phyloP scores from a whole-genome alignment of 2,113 vertebrate species.

The Centrocercus urophasianus region DNA sequence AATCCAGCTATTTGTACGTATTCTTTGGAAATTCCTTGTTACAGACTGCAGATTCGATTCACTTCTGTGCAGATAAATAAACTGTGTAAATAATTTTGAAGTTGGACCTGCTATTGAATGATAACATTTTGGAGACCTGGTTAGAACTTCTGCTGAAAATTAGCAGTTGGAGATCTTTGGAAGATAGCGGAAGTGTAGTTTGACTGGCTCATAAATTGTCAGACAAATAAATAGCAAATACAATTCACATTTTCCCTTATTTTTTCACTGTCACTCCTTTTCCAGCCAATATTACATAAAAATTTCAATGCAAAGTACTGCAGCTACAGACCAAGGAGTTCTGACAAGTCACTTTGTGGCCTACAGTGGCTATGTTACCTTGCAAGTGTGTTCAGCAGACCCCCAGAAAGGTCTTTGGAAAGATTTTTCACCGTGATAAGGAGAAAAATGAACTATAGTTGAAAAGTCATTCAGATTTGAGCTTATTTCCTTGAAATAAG shows the following conservation, averaged over 20 bases:
- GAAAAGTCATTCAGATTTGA: not conserved
- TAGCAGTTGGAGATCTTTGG: not conserved
- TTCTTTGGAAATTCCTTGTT: not conserved
- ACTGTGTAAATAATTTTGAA: not conserved
- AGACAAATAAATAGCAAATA: not conserved
- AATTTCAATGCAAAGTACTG: not conserved
- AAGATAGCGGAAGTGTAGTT: not conserved
- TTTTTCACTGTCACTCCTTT: not conserved
- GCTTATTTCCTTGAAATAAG: not conserved
- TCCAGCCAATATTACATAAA: not conserved
- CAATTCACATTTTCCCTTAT: not conserved
- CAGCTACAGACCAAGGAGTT: not conserved
- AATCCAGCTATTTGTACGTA: not conserved
- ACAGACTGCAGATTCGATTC: not conserved
- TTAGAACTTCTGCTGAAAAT: not conserved
- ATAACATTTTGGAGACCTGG: not conserved
- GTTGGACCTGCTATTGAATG: slow-evolving; percentile 9
- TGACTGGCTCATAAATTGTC: slow-evolving; percentile 3
- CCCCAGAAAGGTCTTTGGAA: not conserved
- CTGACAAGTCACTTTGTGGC: not conserved
- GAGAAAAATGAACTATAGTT: not conserved
- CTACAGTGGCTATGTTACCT: not conserved
- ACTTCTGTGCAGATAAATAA: not conserved
- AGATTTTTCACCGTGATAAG: not conserved
- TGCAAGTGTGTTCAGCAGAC: not conserved